Base-by-base conservation (phyloP, 2,113 vertebrate species). In the Indicator maculatus region DNA sequence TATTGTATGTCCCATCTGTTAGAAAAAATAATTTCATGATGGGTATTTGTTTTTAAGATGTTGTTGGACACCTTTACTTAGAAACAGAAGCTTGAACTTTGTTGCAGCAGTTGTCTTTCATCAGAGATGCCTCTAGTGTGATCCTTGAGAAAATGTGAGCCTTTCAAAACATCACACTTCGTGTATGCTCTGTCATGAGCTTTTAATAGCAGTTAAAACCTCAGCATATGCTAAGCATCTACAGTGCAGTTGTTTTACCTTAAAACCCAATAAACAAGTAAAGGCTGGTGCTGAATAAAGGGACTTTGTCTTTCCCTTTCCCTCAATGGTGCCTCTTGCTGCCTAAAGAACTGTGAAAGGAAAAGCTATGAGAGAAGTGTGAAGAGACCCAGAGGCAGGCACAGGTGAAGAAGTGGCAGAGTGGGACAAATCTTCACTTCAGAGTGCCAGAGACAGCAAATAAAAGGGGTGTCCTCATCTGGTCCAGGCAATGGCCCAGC, bases 21-120 rank as follows among this genome's bases (percentile, higher is more conserved):
- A 41, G 61, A 84, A 86, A 64, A 27, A 63, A 14, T 2, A 5
- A 23, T 17, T 10, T 38, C 31, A 60, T 11, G 0, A 0, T 41
- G 10, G 12, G 4, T 27, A 5, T 44, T 74, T 47, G 50, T 15
- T 6, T 18, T 24, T 11, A 4, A 20, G 6, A 30, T 27, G 27
- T 59, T 78, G 44, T 88, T 67, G 31, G 33, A 55, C 27, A 71
- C 0, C 1, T 5, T 14, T 41, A n/a, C 8, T 10, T 55, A 64
- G 27, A 83, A 95, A 45, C 11, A 74, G 72, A 81, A 92, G 8
- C 4, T 55, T 77, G 52, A 24, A 38, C 26, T 64, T 74, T 11
- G 10, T 59, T 93, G 38, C 44, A 74, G 41, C 16, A 45, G 27
- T 50, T 82, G 33, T 27, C 23, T 75, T 64, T 76, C 26, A n/a